These are phyloP conservation scores for Macquaria australasica DNA, from an alignment of 2,113 vertebrate genomes.

Conservation along the genomic window DNA sequence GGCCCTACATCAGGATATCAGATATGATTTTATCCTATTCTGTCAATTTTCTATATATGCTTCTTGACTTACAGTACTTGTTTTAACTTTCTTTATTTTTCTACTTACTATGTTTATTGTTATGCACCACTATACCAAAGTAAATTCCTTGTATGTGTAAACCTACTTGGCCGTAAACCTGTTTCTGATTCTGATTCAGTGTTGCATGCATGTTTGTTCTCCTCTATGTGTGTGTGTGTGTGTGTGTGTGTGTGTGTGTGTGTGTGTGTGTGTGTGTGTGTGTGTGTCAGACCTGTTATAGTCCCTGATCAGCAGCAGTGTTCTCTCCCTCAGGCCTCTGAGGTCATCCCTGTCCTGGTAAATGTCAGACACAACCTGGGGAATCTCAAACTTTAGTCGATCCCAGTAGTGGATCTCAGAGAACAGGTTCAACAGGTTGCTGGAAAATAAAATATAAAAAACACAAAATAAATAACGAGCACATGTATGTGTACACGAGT, in stretches of 20 bases:
- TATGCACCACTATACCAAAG: no score
- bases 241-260: background rate
- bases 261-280: background rate
- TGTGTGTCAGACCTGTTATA: conserved; percentile 88
- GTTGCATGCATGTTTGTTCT: background rate
- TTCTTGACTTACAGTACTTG: no score
- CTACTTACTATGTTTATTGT: no score
- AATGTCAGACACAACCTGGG: conserved; percentile 83
- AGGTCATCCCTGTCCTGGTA: conserved; percentile 86
- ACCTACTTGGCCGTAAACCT: no score
- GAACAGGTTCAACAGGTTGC: conserved; percentile 85
- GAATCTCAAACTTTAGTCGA: conserved; percentile 87
- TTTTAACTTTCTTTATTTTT: no score
- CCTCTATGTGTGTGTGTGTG: background rate
- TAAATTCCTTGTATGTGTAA: no score
- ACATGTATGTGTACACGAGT: background rate
- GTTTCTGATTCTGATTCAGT: background rate
- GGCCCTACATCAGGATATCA: no score
- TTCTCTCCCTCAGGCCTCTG: conserved; percentile 83
- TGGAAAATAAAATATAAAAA: conserved; percentile 62
- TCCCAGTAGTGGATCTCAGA: conserved; percentile 90
- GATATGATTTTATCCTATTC: no score
- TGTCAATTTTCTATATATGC: no score
- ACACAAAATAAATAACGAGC: background rate
- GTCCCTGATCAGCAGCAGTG: conserved; percentile 85